A percentile compares a stretch with the other conserved stretches of the same genome.
Evolutionary conservation across 2,797 vertebrate species (phyloP).

Genomic region (Macropus fuliginosus): DNA sequence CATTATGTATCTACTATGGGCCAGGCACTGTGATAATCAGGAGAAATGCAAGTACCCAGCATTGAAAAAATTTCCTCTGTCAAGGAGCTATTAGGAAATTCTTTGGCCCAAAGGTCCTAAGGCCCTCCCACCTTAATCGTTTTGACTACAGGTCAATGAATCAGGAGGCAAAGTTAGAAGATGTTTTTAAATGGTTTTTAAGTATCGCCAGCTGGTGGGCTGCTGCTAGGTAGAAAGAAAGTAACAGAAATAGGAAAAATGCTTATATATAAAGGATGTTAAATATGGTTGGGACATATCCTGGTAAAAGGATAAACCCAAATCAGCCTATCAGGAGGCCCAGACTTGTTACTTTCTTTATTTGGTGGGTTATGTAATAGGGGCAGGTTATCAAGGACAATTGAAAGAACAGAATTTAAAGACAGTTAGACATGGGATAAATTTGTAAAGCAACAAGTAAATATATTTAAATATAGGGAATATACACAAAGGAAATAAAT

Average conservation of each 20-base stretch:
- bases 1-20: neutral
- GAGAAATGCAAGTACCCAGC: neutral
- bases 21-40: neutral
- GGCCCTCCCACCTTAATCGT: neutral
- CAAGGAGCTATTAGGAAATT: neutral
- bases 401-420: neutral
- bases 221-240: neutral
- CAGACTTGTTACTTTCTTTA: neutral
- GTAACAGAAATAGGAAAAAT: neutral
- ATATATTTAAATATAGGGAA: neutral
- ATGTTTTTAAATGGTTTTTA: neutral
- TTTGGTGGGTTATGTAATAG: neutral
- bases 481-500: neutral
- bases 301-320: neutral
- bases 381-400: neutral
- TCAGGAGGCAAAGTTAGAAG: neutral
- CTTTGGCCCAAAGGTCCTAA: neutral
- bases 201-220: neutral
- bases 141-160: neutral
- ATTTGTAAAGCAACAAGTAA: neutral
- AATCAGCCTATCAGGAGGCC: neutral
- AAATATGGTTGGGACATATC: neutral
- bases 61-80: neutral
- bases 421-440: neutral
- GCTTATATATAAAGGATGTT: neutral